These are phyloP conservation scores for Oncorhynchus keta DNA, from an alignment of 2,113 vertebrate species.

Conservation along the genomic window DNA sequence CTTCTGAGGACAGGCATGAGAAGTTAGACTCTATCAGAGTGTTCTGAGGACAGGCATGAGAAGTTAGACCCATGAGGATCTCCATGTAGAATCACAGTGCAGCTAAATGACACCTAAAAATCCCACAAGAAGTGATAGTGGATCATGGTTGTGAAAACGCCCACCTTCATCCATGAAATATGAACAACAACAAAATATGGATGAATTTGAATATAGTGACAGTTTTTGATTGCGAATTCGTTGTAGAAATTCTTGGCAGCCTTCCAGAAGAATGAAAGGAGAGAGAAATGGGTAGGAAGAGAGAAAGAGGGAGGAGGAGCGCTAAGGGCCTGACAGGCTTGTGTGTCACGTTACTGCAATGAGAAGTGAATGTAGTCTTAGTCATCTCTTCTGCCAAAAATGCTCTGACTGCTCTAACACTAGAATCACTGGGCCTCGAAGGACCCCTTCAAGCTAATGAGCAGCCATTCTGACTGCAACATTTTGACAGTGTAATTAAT, in stretches of 20 bases:
- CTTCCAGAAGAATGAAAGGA: slow-evolving; percentile 26
- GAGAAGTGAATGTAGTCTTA: slow-evolving; percentile 47
- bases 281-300: not conserved
- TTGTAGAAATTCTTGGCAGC: slow-evolving; percentile 43
- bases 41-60: no score
- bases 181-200: slow-evolving; percentile 5
- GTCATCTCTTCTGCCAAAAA: slow-evolving; percentile 37
- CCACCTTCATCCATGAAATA: slow-evolving; percentile 26
- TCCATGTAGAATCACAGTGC: slow-evolving; percentile 19
- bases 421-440: no score
- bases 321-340: slow-evolving; percentile 18
- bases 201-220: slow-evolving; percentile 46
- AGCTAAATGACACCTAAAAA: slow-evolving; percentile 38
- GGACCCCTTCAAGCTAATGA: no score
- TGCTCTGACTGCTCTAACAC: slow-evolving; percentile 17
- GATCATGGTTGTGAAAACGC: slow-evolving; percentile 37
- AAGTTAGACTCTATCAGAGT: not conserved
- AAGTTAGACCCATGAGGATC: not conserved
- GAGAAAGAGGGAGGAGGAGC: not conserved
- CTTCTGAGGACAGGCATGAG: not conserved
- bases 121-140: slow-evolving; percentile 32
- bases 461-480: no score
- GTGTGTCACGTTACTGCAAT: slow-evolving; percentile 48
- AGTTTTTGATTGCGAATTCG: slow-evolving; percentile 46
- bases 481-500: no score